phyloP scores from a whole-genome alignment of 2,797 vertebrate species.

The Picus viridis region DNA sequence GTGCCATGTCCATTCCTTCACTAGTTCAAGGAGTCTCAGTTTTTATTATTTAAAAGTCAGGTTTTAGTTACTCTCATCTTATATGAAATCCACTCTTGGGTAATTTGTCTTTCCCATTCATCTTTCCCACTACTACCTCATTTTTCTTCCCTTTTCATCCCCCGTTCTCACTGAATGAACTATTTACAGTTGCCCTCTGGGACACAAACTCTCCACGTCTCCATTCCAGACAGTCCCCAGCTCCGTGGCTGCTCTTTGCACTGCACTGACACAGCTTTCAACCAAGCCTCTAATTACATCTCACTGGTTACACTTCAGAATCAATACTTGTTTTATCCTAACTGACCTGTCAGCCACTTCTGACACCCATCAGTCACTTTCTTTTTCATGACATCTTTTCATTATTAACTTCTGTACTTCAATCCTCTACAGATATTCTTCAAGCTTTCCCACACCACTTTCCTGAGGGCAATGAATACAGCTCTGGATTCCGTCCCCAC shows the following conservation, averaged over 20 bases:
- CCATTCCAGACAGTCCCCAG: neutral
- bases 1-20: neutral
- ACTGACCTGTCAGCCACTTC: slow-evolving; percentile 9
- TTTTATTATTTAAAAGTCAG: neutral
- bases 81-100: neutral
- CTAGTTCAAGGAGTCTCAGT: neutral
- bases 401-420: neutral
- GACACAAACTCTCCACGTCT: neutral
- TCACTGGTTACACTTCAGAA: neutral
- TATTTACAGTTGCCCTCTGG: neutral
- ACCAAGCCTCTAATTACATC: neutral
- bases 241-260: neutral
- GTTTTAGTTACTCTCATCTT: neutral
- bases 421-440: neutral
- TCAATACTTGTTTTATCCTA: neutral
- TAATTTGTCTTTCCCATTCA: neutral
- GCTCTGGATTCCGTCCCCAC: neutral
- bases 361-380: neutral
- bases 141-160: neutral
- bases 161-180: neutral
- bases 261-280: neutral
- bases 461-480: neutral
- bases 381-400: neutral
- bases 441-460: neutral
- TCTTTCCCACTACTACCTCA: neutral